Evolutionary conservation across 1,140 invertebrate species (phyloP).

Genomic region (Caerostris extrusa): DNA sequence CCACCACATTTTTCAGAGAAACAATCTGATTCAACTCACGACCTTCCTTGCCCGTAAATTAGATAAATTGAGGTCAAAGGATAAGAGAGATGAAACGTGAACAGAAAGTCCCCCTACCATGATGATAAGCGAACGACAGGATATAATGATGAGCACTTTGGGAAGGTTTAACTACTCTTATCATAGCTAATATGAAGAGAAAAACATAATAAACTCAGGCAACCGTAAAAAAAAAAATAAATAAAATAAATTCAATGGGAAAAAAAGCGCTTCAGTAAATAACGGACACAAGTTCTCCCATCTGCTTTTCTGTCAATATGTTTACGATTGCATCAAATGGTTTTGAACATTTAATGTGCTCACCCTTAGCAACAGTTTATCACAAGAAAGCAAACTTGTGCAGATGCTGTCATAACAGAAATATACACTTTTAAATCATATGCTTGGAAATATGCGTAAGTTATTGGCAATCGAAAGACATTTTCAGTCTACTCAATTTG

Average conservation of each 20-base stretch:
- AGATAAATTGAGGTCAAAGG: slow-evolving; percentile 71
- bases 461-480: too few relatives aligned
- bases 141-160: slow-evolving; percentile 15
- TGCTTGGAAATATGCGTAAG: background rate
- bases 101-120: slow-evolving; percentile 18
- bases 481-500: too few relatives aligned
- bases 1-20: slow-evolving; percentile 14
- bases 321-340: slow-evolving; percentile 28
- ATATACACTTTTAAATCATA: background rate
- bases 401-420: background rate
- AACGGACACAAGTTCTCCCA: slow-evolving; percentile 17
- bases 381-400: background rate
- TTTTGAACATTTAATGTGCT: background rate
- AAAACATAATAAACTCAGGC: slow-evolving; percentile 29
- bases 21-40: slow-evolving; percentile 57
- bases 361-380: slow-evolving; percentile 1
- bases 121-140: slow-evolving; percentile 44
- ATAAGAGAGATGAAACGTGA: slow-evolving; percentile 52
- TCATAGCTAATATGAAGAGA: slow-evolving; percentile 34
- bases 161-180: background rate
- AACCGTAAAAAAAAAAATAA: background rate
- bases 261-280: background rate
- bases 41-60: slow-evolving; percentile 66
- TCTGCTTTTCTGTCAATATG: slow-evolving; percentile 35
- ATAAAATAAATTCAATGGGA: background rate